Evolutionary conservation across 2,113 vertebrate genomes (phyloP).

Genomic region (Notothenia coriiceps): DNA sequence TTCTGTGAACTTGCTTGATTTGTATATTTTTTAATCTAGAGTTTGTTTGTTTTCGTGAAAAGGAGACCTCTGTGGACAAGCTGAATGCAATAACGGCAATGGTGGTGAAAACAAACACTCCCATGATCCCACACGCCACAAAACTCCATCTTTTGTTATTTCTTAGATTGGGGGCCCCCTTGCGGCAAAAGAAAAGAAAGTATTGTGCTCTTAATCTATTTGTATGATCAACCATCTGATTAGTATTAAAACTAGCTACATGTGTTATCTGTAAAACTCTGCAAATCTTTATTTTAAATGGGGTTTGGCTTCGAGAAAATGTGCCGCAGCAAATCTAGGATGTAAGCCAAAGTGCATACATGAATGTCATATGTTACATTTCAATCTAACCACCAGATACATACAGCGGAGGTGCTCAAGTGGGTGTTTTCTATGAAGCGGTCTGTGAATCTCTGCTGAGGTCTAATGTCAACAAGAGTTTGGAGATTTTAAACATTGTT

Average conservation of each 20-base stretch:
- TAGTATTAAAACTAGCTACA: neutral
- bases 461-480: slow-evolving; percentile 64
- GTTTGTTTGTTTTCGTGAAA: too few relatives aligned
- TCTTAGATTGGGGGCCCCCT: too few relatives aligned
- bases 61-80: too few relatives aligned
- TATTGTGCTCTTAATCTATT: neutral
- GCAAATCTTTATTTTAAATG: neutral
- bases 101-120: too few relatives aligned
- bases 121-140: too few relatives aligned
- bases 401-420: slow-evolving; percentile 24
- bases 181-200: too few relatives aligned
- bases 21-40: too few relatives aligned
- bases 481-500: slow-evolving; percentile 55
- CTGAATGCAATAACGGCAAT: too few relatives aligned
- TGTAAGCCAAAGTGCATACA: neutral
- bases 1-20: too few relatives aligned
- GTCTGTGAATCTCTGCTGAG: slow-evolving; percentile 30
- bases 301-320: neutral
- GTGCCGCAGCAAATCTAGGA: neutral
- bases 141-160: too few relatives aligned
- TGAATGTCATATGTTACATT: slow-evolving; percentile 30
- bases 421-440: slow-evolving; percentile 14
- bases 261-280: neutral
- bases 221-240: neutral
- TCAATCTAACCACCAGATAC: slow-evolving; percentile 25